Base-by-base conservation (phyloP, 2,113 vertebrate genomes). In the Cromileptes altivelis region DNA sequence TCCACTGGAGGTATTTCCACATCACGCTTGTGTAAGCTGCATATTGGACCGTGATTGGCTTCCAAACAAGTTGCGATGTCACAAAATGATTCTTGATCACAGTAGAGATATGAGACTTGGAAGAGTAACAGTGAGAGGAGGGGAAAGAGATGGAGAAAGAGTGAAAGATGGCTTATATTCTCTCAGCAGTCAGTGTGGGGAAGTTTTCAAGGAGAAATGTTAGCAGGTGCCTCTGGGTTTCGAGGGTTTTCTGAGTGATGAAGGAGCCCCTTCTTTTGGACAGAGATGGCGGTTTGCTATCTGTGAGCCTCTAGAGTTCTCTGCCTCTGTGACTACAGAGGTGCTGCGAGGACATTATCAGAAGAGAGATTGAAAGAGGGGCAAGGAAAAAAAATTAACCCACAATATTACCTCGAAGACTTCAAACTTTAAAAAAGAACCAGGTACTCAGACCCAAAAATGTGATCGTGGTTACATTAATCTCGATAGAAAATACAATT, bases 221-320 rank as follows among this genome's bases (percentile, higher is more conserved):
- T 3, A 4, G 19, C 60, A 63, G 56, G 71, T 75, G 62, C 70
- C 47, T 55, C 55, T 71, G 69, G 75, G 69, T 82, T 73, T 75
- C 2, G 30, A 81, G 42, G 61, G 42, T 70, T 62, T 68, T 78
- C 27, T 84, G 78, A 91, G 75, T 81, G 73, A 90, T 90, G 79
- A 81, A 81, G 52, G 69, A 81, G 55, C 25, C 33, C 42, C 79
- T 80, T 78, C 70, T 81, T 71, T 78, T 50, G 52, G 69, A 89
- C 74, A 67, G 61, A 79, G 58, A 81, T 1, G 17, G 6, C 40
- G 61, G 33, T 76, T 85, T 76, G 25, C 77, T 81, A 14, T 74
- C 57, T 70, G 57, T 82, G 63, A 74, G 45, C 78, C 65, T 75
- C 78, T 21, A 7, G 76, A 74, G 73, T 49, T 72, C 40, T n/a